Evolutionary conservation across 2,113 vertebrate genomes (phyloP).

Genomic region (Alces alces): DNA sequence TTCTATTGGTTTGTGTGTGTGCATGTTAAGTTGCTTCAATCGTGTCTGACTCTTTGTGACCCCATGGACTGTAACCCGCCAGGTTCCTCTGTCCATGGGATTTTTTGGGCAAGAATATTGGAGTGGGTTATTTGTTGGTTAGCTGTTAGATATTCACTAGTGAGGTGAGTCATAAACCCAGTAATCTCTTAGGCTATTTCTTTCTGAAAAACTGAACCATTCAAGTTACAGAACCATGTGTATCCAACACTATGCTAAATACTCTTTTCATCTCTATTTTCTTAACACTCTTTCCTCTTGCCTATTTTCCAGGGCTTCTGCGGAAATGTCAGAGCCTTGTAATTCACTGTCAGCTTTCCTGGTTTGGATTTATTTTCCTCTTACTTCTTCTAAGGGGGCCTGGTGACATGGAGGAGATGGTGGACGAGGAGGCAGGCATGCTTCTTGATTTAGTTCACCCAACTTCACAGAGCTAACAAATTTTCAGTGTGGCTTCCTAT

Average conservation of each 20-base stretch:
- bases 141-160: slow-evolving; percentile 73
- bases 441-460: slow-evolving; percentile 65
- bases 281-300: slow-evolving; percentile 60
- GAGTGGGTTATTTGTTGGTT: slow-evolving; percentile 42
- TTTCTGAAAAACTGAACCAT: slow-evolving; percentile 70
- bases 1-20: slow-evolving; percentile 46
- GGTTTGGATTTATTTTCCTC: slow-evolving; percentile 23
- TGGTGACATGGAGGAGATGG: not conserved
- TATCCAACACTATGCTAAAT: slow-evolving; percentile 67
- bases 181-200: slow-evolving; percentile 68
- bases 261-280: slow-evolving; percentile 52
- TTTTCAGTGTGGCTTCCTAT: slow-evolving; percentile 62
- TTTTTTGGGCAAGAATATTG: not conserved
- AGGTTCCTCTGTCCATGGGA: not conserved
- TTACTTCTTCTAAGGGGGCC: slow-evolving; percentile 54
- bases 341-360: slow-evolving; percentile 71
- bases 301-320: slow-evolving; percentile 72
- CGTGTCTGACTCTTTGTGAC: not conserved
- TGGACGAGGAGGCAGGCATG: slow-evolving; percentile 64
- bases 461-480: slow-evolving; percentile 53
- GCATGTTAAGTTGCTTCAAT: not conserved
- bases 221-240: slow-evolving; percentile 71
- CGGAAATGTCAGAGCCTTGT: slow-evolving; percentile 65
- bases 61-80: not conserved
- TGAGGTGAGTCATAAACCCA: slow-evolving; percentile 67